phyloP scores from a whole-genome alignment of 2,797 vertebrate genomes.

The Pogonophryne albipinna region DNA sequence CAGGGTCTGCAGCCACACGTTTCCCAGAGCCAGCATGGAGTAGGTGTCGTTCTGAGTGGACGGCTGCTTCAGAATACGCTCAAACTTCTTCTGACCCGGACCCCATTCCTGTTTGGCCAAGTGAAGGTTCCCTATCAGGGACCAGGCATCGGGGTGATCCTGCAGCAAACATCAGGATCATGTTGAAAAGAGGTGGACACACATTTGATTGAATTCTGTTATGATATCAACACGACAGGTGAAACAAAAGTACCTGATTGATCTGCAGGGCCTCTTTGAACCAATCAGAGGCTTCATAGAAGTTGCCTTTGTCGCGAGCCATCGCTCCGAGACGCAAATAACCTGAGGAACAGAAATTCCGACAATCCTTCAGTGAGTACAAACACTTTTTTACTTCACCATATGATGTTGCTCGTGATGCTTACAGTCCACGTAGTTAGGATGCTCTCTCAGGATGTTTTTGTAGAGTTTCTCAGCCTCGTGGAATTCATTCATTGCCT shows the following conservation, averaged over 20 bases:
- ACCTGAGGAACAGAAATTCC: slow-evolving; percentile 78
- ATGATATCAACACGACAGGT: neutral
- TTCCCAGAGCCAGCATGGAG: slow-evolving; percentile 98
- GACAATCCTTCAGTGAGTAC: neutral
- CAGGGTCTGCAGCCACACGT: slow-evolving; percentile 98
- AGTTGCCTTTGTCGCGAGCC: slow-evolving; percentile 99
- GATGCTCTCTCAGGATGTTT: slow-evolving; percentile 98
- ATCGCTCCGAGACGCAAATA: slow-evolving; percentile 98
- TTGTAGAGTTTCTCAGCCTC: slow-evolving; percentile 99
- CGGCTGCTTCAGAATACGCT: slow-evolving; percentile 97
- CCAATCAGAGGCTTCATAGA: slow-evolving; percentile 99
- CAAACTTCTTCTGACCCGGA: slow-evolving; percentile 99
- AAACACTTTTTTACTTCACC: neutral
- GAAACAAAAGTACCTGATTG: slow-evolving; percentile 90
- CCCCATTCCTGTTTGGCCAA: slow-evolving; percentile 99
- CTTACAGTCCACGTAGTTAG: slow-evolving; percentile 99
- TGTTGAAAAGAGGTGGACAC: neutral
- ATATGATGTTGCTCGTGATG: neutral
- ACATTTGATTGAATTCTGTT: neutral
- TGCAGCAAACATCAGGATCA: slow-evolving; percentile 62
- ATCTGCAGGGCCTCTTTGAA: slow-evolving; percentile 99
- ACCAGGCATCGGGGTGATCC: slow-evolving; percentile 99
- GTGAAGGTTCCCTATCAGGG: slow-evolving; percentile 98
- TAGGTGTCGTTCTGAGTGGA: slow-evolving; percentile 99
- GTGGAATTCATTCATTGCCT: slow-evolving; percentile 98